phyloP scores from a whole-genome alignment of 2,888 invertebrate genomes.

The Siphonodentalium dalli region DNA sequence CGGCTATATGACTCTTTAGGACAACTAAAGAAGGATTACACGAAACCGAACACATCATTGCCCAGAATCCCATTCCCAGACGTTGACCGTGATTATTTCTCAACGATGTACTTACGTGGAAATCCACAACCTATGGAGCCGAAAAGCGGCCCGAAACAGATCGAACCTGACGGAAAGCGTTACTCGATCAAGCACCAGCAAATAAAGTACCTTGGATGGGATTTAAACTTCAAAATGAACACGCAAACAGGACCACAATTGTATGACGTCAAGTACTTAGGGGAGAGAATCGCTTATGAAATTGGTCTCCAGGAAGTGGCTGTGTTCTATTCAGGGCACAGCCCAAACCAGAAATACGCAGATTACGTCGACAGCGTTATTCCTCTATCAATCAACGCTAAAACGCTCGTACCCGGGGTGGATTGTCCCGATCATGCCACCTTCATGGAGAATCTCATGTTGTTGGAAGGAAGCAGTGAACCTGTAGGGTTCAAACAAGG shows the following conservation, averaged over 20 bases:
- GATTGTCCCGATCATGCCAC: constrained; percentile 54
- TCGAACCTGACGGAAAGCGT: constrained; percentile 51
- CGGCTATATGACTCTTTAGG: constrained; percentile 30
- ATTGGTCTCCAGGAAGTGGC: constrained; percentile 51
- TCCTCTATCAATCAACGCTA: constrained; percentile 36
- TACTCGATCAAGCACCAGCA: constrained; percentile 46
- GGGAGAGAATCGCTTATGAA: constrained; percentile 55
- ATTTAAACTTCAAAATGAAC: constrained; percentile 49
- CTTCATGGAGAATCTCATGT: constrained; percentile 33
- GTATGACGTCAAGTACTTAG: constrained; percentile 43
- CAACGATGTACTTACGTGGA: constrained; percentile 26
- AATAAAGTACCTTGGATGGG: constrained; percentile 51
- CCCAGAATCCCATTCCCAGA: constrained; percentile 21
- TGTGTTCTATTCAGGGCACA: constrained; percentile 46
- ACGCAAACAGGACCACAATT: constrained; percentile 43
- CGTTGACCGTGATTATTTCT: constrained; percentile 16
- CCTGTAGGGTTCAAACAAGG: constrained; percentile 22
- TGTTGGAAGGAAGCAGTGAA: too few relatives aligned
- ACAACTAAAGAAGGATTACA: constrained; percentile 34
- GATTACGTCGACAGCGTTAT: constrained; percentile 44
- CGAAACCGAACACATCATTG: constrained; percentile 2
- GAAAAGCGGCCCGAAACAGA: constrained; percentile 36
- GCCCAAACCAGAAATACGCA: constrained; percentile 34
- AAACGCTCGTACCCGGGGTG: constrained; percentile 44
- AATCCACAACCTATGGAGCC: constrained; percentile 27